Evolutionary conservation across 2,113 vertebrate genomes (phyloP), one percentile per base, ranked within the genome.

Genomic region (Neolamprologus kungweensis): DNA sequence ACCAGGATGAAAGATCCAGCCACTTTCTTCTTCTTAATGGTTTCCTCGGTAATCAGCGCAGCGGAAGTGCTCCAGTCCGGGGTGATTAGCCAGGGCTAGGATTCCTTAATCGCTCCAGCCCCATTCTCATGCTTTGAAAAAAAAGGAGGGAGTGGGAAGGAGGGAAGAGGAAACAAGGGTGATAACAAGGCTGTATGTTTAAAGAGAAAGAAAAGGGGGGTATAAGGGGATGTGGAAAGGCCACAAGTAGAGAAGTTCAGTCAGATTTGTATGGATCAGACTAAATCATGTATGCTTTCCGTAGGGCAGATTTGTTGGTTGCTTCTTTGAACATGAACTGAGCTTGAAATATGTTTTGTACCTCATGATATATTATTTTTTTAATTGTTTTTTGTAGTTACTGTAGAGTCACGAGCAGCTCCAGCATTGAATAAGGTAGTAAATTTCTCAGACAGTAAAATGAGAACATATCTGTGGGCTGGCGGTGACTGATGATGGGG

Each of bases 41-140:
- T 97, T 98, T 98, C 97, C 97, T 97, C 95, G 92, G 96, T 97
- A 98, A 98, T 98, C 97, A 98, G 96, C 88, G 85, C 89, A 95
- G 94, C 84, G 96, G 97, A 98, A 97, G 96, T 97, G 94, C 95
- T 96, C 97, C 96, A 96, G 95, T 95, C 93, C 90, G 84, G 95
- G 94, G 94, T 95, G 97, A 98, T 97, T 92, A 68, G 94, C 95
- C 95, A 94, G 94, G 95, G 90, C 93, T 97, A 95, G 96, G 96
- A 97, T 97, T 97, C 96, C 92, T 95, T 96, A 95, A 96, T 96
- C 94, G 93, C 95, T 97, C 93, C 60, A 47, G 90, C 90, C 94
- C 94, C 88, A 83, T 95, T 97, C 96, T 96, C 83, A 58, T 95
- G 96, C 96, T 96, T 96, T 95, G 93, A 95, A 95, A 95, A 95